Evolutionary conservation across 1,140 invertebrate species (phyloP).

Genomic region (Scaptomyza montana): DNA sequence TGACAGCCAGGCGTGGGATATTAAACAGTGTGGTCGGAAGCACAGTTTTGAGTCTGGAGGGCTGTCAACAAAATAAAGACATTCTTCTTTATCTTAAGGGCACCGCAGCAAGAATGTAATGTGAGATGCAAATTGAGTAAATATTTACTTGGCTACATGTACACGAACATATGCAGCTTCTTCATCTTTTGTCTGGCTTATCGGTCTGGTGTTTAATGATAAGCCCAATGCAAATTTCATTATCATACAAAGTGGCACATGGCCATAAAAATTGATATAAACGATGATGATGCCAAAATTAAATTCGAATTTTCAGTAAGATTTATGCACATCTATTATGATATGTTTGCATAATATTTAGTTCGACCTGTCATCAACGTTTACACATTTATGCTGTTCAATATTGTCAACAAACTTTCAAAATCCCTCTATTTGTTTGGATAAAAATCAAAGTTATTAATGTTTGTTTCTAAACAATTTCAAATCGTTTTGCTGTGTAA

Average conservation of each 20-base stretch:
- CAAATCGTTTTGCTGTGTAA: slow-evolving; percentile 12
- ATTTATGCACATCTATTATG: not conserved
- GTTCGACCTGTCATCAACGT: too few relatives aligned
- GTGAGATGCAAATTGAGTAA: slow-evolving; percentile 3
- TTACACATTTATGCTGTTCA: too few relatives aligned
- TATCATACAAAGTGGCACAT: slow-evolving; percentile 19
- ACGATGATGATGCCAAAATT: too few relatives aligned
- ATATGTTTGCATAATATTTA: not conserved
- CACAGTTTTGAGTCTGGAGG: not conserved
- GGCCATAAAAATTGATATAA: not conserved
- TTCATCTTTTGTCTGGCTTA: slow-evolving; percentile 10
- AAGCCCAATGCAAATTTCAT: slow-evolving; percentile 29
- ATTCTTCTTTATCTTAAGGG: slow-evolving; percentile 12
- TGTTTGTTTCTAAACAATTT: not conserved
- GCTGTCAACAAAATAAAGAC: slow-evolving; percentile 2
- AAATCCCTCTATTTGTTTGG: too few relatives aligned
- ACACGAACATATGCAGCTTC: too few relatives aligned
- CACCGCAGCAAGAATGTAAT: slow-evolving; percentile 9
- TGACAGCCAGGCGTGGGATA: slow-evolving; percentile 69
- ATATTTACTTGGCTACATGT: not conserved
- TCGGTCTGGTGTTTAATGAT: slow-evolving; percentile 6
- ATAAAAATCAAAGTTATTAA: too few relatives aligned
- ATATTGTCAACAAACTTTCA: too few relatives aligned
- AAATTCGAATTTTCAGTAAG: not conserved
- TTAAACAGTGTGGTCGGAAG: slow-evolving; percentile 38